phyloP scores from a whole-genome alignment of 2,113 vertebrate genomes.

The Grammomys surdaster region DNA sequence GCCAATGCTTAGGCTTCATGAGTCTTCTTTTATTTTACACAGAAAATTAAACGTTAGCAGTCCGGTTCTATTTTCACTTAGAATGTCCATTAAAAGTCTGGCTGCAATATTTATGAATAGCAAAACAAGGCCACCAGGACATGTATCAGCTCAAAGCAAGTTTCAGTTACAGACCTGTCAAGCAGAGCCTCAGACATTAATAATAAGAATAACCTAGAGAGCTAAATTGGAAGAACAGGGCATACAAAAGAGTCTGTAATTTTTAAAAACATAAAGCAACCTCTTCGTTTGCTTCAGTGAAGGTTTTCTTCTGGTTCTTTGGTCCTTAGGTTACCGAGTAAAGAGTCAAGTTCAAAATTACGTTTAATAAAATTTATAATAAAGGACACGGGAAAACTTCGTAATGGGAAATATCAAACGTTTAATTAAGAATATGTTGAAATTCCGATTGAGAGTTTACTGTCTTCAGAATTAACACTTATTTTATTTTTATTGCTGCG shows the following conservation, averaged over 20 bases:
- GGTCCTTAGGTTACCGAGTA: background rate
- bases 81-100: conserved; percentile 84
- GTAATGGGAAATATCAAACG: background rate
- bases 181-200: conserved; percentile 56
- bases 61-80: conserved; percentile 85
- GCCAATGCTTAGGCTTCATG: conserved; percentile 50
- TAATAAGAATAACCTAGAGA: background rate
- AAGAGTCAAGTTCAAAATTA: background rate
- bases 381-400: background rate
- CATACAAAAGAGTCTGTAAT: background rate
- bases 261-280: background rate
- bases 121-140: conserved; percentile 88
- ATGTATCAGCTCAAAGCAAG: conserved; percentile 78
- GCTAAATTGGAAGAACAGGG: conserved; percentile 6
- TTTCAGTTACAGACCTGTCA: conserved; percentile 81
- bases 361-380: background rate
- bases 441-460: background rate
- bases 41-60: conserved; percentile 85
- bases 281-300: background rate
- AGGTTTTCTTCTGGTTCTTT: background rate
- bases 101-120: conserved; percentile 90
- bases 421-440: background rate
- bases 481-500: background rate
- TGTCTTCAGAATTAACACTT: background rate
- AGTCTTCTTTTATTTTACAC: conserved; percentile 77